A percentile compares a stretch with the other conserved stretches of the same genome.
Conservation (phyloP, 2,797 vertebrate species). For the Poeciliopsis presidionis region DNA sequence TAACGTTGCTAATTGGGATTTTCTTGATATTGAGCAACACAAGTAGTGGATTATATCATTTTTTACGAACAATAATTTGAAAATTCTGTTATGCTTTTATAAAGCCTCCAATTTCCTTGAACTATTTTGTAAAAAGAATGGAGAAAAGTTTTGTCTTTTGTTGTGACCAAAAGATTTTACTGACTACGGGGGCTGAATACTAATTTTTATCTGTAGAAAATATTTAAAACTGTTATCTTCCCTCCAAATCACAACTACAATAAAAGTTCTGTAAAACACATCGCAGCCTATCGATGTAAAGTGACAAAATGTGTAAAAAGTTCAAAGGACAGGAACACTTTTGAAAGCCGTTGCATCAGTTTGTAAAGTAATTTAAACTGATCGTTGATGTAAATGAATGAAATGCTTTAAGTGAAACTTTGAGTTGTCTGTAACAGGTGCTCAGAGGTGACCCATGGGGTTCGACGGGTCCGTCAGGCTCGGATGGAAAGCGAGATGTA, state of each 20-base stretch:
- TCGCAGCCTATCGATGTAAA: neutral
- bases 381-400: constrained; percentile 1
- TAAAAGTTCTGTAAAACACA: neutral
- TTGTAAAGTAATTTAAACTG: neutral
- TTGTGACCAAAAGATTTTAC: neutral
- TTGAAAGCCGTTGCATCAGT: neutral
- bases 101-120: neutral
- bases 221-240: neutral
- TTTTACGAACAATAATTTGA: too few relatives aligned
- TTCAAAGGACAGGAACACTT: neutral
- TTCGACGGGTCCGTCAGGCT: constrained; percentile 86
- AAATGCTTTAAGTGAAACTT: constrained; percentile 33
- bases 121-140: neutral
- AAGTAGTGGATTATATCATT: neutral
- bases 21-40: neutral
- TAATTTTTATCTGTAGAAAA: neutral
- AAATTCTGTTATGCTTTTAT: too few relatives aligned
- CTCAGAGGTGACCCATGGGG: constrained; percentile 94
- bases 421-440: constrained; percentile 59
- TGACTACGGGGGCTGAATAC: neutral
- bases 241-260: neutral
- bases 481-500: constrained; percentile 89
- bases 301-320: neutral
- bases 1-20: neutral
- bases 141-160: neutral